A percentile compares a stretch with the other conserved stretches of the same genome.
Conservation (phyloP, 2,888 invertebrate species). For the Oxycera nigricornis region DNA sequence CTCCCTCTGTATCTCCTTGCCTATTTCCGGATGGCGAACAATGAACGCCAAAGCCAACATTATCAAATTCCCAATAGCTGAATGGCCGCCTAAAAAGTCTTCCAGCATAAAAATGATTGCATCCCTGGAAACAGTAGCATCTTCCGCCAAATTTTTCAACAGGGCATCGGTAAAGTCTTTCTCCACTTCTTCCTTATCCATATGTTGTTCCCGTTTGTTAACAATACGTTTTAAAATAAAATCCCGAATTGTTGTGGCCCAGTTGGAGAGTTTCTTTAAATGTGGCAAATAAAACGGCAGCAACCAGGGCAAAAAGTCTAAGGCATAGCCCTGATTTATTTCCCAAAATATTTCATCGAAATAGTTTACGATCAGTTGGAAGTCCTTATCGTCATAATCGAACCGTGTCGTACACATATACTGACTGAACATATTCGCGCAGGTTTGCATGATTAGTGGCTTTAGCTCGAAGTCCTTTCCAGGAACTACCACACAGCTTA, state of each 20-base stretch:
- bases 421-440: slow-evolving; percentile 84
- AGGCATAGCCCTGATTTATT: slow-evolving; percentile 86
- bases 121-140: slow-evolving; percentile 74
- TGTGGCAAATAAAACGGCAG: slow-evolving; percentile 75
- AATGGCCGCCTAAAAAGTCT: slow-evolving; percentile 88
- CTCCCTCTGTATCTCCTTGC: slow-evolving; percentile 72
- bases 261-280: slow-evolving; percentile 71
- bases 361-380: slow-evolving; percentile 71
- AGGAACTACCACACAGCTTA: slow-evolving; percentile 62
- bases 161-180: slow-evolving; percentile 83
- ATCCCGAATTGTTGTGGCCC: slow-evolving; percentile 74
- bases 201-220: slow-evolving; percentile 60
- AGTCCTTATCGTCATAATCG: slow-evolving; percentile 72
- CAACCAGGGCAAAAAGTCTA: slow-evolving; percentile 86
- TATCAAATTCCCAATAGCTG: slow-evolving; percentile 84
- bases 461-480: slow-evolving; percentile 69
- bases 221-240: slow-evolving; percentile 78
- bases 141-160: slow-evolving; percentile 72
- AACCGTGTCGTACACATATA: slow-evolving; percentile 88
- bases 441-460: slow-evolving; percentile 73
- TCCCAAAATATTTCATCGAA: slow-evolving; percentile 93
- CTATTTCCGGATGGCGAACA: slow-evolving; percentile 71
- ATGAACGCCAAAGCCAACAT: slow-evolving; percentile 78
- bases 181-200: slow-evolving; percentile 68
- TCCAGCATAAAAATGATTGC: slow-evolving; percentile 83